A percentile compares a stretch with the other conserved stretches of the same genome.
Conservation (phyloP, 2,888 invertebrate genomes). For the Drosophila mimica region DNA sequence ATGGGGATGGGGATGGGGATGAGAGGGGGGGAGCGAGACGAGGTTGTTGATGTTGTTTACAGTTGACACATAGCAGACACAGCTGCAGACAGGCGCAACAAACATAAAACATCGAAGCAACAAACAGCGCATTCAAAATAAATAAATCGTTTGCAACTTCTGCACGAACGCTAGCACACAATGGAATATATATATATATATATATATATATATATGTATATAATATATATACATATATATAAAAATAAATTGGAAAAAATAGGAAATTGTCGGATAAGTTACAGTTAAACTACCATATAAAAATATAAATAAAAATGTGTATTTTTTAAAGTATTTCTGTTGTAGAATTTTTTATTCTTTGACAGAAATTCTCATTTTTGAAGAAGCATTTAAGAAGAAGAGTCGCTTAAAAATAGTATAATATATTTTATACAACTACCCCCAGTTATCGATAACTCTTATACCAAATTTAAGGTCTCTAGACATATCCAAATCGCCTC, state of each 20-base stretch:
- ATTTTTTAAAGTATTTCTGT: background rate
- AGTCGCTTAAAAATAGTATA: background rate
- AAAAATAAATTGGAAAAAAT: background rate
- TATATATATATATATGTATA: background rate
- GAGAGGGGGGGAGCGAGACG: constrained; percentile 2
- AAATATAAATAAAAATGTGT: no score
- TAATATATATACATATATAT: background rate
- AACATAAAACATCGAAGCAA: constrained; percentile 7
- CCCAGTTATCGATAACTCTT: no score
- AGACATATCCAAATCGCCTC: background rate
- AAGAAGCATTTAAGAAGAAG: background rate
- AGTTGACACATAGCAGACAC: constrained; percentile 77
- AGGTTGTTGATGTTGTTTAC: constrained; percentile 72
- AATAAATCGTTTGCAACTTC: constrained; percentile 55
- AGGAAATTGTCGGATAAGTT: background rate
- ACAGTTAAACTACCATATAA: background rate
- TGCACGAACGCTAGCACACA: constrained; percentile 53
- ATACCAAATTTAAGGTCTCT: background rate
- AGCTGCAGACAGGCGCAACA: constrained; percentile 68
- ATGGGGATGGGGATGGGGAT: background rate
- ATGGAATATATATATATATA: constrained; percentile 41
- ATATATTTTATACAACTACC: background rate
- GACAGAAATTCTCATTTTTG: background rate
- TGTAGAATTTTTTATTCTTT: background rate
- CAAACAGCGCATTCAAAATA: constrained; percentile 22